Evolutionary conservation across 2,113 vertebrate genomes (phyloP), one percentile per base, ranked within the genome.

Genomic region (Larimichthys polyactis): DNA sequence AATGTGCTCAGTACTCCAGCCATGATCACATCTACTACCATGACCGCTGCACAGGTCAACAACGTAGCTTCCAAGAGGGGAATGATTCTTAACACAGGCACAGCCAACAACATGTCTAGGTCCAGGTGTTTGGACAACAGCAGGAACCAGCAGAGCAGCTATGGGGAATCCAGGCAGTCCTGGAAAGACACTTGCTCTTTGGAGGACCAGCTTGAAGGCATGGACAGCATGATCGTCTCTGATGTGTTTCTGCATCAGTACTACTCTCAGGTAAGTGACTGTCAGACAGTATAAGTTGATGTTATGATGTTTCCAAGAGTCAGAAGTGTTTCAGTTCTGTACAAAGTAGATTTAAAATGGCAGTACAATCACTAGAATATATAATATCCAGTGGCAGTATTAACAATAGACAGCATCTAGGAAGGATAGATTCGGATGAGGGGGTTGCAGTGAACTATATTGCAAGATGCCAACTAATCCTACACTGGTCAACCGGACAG

Each of bases 221-320:
- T 75, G 11, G 1, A 32, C 27, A 65, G 8, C 46, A 51, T 75
- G 3, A 36, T 72, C 3, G 24, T 82, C 3, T 14, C 79, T 24
- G 57, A 82, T 48, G 55, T 11, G 19, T 63, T 81, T 29, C 57
- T 81, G 24, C 14, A 75, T 32, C 8, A 69, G 2, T 81, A 69
- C 79, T 81, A 81, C 36, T 74, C 79, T 19, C 64, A 75, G 71
- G 79, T 81, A 40, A 40, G 36, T 40, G 36, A 40, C 0, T 40
- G 7, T 40, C 36, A 36, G 36, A 36, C 36, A 36, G 36, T 36
- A 36, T 36, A 36, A 36, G 7, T 36, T 40, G 36, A 8, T 40
- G 36, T 40, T 40, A 40, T 40, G 36, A 9, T 40, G 36, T 40
- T 40, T 40, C 36, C 36, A 40, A 40, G 36, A 40, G 36, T 40